phyloP scores from a whole-genome alignment of 2,888 invertebrate species.

The Odontocolon sp. region DNA sequence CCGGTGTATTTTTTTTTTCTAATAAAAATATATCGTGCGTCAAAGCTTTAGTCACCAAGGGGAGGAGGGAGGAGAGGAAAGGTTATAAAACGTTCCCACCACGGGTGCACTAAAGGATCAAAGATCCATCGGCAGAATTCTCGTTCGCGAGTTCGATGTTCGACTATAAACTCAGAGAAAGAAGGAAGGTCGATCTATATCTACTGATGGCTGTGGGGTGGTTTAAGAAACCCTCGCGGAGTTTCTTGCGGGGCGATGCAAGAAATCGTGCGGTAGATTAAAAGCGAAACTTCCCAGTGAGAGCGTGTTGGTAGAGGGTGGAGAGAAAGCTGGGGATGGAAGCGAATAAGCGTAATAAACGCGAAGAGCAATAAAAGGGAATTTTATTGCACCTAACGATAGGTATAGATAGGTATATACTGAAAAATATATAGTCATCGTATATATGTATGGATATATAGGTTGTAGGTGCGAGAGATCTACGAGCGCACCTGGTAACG shows the following conservation, averaged over 20 bases:
- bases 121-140: constrained; percentile 2
- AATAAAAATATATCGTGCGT: neutral
- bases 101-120: neutral
- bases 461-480: neutral
- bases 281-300: constrained; percentile 19
- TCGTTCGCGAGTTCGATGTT: constrained; percentile 36
- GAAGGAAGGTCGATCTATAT: constrained; percentile 9
- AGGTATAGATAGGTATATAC: constrained; percentile 16
- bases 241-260: constrained; percentile 43
- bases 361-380: constrained; percentile 37
- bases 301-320: neutral
- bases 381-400: constrained; percentile 49
- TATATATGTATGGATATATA: neutral
- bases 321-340: neutral
- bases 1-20: neutral
- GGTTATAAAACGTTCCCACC: constrained; percentile 24
- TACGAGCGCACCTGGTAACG: neutral
- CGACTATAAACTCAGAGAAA: constrained; percentile 26
- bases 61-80: no score
- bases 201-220: neutral
- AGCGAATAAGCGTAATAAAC: constrained; percentile 45
- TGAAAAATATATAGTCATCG: neutral
- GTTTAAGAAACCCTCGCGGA: constrained; percentile 5
- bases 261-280: constrained; percentile 46
- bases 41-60: neutral